Conservation (phyloP, 2,113 vertebrate species). For the Empidonax traillii region DNA sequence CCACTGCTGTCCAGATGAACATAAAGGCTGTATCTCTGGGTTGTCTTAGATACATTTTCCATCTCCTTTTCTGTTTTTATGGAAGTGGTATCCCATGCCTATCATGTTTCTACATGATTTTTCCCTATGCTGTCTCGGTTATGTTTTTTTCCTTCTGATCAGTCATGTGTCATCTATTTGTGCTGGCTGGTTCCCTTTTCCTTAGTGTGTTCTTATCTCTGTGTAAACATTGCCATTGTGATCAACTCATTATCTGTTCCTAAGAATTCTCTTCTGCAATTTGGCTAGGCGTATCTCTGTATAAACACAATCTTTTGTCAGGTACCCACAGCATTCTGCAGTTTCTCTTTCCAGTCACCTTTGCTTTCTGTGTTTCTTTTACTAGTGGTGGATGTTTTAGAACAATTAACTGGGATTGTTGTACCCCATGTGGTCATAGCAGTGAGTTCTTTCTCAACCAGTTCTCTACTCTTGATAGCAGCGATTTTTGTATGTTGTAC, state of each 20-base stretch:
- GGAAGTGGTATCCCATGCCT: background rate
- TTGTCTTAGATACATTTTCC: background rate
- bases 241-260: background rate
- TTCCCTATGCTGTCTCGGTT: background rate
- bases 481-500: background rate
- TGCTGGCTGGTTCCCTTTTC: background rate
- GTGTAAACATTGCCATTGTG: background rate
- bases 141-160: background rate
- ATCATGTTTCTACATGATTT: background rate
- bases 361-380: background rate
- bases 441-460: background rate
- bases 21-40: background rate
- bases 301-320: background rate
- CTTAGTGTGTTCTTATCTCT: background rate
- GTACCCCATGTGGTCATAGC: background rate
- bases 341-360: background rate
- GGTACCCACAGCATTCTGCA: background rate
- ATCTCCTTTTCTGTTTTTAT: background rate
- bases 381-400: background rate
- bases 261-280: background rate
- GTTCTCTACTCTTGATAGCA: background rate
- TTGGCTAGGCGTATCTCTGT: background rate
- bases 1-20: background rate
- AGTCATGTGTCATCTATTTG: background rate
- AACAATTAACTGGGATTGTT: background rate